These are phyloP conservation scores for Tangara arthus DNA, from an alignment of 2,797 vertebrate genomes.

Conservation along the genomic window DNA sequence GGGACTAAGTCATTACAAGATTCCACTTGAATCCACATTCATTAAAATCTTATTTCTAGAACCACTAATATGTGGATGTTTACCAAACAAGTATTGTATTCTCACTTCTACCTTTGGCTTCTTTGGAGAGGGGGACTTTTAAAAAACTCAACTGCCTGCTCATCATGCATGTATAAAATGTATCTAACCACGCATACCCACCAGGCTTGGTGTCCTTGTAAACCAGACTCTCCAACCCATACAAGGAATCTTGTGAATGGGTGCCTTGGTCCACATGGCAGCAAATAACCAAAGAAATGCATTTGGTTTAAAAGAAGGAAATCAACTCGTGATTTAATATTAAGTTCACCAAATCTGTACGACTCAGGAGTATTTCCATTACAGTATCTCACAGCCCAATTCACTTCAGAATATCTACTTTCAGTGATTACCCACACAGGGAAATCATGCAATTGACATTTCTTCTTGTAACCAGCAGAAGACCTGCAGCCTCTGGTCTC, in stretches of 20 bases:
- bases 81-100: background rate
- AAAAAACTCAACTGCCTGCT: background rate
- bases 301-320: constrained; percentile 28
- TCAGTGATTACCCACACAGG: background rate
- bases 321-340: background rate
- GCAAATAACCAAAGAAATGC: constrained; percentile 38
- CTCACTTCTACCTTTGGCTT: background rate
- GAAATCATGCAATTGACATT: background rate
- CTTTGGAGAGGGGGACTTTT: background rate
- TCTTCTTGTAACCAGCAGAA: background rate
- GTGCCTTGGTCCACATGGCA: constrained; percentile 79
- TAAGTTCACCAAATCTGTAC: background rate
- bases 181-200: constrained; percentile 81
- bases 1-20: background rate
- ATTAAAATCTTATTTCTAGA: background rate
- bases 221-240: constrained; percentile 88
- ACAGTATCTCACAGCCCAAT: background rate
- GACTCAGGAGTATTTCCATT: background rate
- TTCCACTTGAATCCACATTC: background rate
- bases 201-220: constrained; percentile 86
- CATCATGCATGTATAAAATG: background rate
- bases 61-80: background rate
- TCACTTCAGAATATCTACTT: background rate
- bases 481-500: background rate
- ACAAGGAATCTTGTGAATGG: constrained; percentile 84